Evolutionary conservation across 2,888 invertebrate species (phyloP), one percentile per base, ranked within the genome.

Genomic region (Lysandra coridon): DNA sequence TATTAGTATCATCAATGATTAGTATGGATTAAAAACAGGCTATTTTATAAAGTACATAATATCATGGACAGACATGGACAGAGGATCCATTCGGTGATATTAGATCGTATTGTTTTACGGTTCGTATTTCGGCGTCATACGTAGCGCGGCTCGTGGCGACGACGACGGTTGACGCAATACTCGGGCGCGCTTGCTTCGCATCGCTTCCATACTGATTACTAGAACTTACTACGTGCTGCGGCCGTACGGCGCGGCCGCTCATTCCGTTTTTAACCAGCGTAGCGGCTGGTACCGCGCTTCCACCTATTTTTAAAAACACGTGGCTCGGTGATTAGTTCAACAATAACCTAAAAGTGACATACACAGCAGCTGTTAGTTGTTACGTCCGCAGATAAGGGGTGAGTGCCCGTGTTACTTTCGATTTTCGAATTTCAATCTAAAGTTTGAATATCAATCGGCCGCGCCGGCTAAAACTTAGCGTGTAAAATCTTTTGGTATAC

Each of bases 241-340:
- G 23, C 23, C 23, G 23, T 79, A 79, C 78, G 23, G 76, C 33
- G 7, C 73, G 81, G 73, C 82, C 83, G 83, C 84, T 90, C 92
- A 92, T 90, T 92, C 92, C 89, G 90, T 86, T 88, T 90, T 86
- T 89, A 89, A 88, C 88, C 85, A 85, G 87, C 89, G 89, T 83
- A 85, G 80, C 82, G 85, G 83, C 80, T 86, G 88, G 88, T 88
- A 87, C 90, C 85, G 86, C 84, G 83, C 81, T 83, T 81, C 83
- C 82, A 84, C 83, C 88, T 87, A 87, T 87, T 87, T 87, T 85
- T 88, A 88, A 87, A 89, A 87, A 84, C 92, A 92, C 92, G 92
- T 93, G 92, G 91, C 90, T 85, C 82, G 76, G 88, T 88, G 89
- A 86, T 86, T 76, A 76, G 84, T 85, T 86, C 85, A 84, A 86